Conservation (phyloP, 2,888 invertebrate species). For the Seladonia tumulorum region DNA sequence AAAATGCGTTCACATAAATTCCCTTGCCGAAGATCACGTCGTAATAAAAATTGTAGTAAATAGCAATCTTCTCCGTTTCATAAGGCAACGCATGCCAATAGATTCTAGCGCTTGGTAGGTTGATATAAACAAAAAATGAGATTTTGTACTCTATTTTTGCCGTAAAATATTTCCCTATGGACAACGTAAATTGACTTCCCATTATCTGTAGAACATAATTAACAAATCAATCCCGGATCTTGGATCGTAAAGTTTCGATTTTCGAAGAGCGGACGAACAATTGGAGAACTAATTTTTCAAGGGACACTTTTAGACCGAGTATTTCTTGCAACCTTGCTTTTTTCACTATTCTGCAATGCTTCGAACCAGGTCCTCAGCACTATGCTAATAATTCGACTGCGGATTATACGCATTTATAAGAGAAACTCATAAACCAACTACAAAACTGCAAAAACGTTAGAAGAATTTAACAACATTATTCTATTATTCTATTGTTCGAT, state of each 20-base stretch:
- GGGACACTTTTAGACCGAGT: not conserved
- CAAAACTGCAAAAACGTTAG: not conserved
- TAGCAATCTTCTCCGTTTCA: too few relatives aligned
- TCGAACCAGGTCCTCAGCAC: not conserved
- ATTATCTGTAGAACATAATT: not conserved
- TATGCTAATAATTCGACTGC: not conserved
- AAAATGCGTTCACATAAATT: too few relatives aligned
- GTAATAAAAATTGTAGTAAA: too few relatives aligned
- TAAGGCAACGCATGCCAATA: too few relatives aligned
- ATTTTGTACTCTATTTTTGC: too few relatives aligned
- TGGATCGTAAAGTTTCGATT: not conserved
- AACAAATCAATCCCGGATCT: not conserved
- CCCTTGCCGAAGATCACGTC: too few relatives aligned
- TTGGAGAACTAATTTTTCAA: not conserved
- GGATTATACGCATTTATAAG: not conserved
- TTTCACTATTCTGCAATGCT: not conserved
- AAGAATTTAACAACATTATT: too few relatives aligned
- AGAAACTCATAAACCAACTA: not conserved
- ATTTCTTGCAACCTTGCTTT: not conserved
- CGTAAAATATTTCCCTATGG: too few relatives aligned
- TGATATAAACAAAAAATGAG: too few relatives aligned
- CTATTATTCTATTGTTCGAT: too few relatives aligned
- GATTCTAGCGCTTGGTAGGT: too few relatives aligned
- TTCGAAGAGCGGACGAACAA: not conserved
- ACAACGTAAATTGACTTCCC: too few relatives aligned